Conservation (phyloP, 1,140 invertebrate species). For the Drosophila pseudoobscura region DNA sequence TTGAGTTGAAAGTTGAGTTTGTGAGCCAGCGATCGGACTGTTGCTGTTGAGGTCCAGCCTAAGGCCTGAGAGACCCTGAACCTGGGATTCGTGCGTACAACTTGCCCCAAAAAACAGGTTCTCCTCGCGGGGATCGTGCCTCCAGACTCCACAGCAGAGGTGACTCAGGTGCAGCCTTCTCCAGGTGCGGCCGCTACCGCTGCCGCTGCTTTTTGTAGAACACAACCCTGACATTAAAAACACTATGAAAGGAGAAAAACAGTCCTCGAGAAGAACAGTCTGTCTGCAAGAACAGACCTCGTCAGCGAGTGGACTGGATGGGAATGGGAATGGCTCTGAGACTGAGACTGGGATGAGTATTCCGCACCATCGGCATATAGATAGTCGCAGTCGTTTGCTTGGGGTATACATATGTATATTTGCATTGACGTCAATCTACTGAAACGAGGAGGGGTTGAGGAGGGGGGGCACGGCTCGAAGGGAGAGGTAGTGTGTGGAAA, state of each 20-base stretch:
- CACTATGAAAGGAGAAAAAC: slow-evolving; percentile 1
- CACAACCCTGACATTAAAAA: slow-evolving; percentile 74
- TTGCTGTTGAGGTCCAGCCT: slow-evolving; percentile 31
- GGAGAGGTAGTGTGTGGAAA: slow-evolving; percentile 16
- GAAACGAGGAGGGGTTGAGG: not conserved
- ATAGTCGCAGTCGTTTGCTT: slow-evolving; percentile 18
- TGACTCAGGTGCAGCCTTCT: slow-evolving; percentile 56
- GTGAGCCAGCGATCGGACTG: not conserved
- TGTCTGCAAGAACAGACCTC: slow-evolving; percentile 9
- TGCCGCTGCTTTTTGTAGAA: slow-evolving; percentile 44
- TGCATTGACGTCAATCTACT: slow-evolving; percentile 77
- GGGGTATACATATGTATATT: slow-evolving; percentile 49
- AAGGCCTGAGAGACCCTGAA: slow-evolving; percentile 34
- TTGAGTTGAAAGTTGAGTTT: slow-evolving; percentile 38
- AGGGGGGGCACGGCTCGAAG: slow-evolving; percentile 7
- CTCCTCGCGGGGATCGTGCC: slow-evolving; percentile 19
- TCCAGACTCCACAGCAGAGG: slow-evolving; percentile 20
- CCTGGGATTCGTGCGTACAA: slow-evolving; percentile 14
- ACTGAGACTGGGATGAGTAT: too few species aligned
- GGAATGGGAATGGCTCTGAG: too few species aligned
- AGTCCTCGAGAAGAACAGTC: slow-evolving; percentile 19
- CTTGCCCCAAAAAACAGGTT: slow-evolving; percentile 61
- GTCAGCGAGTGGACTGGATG: too few species aligned
- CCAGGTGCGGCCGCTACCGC: not conserved
- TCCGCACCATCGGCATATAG: slow-evolving; percentile 33